Conservation (phyloP, 2,797 vertebrate genomes). For the Xiphorhynchus erythropygius region DNA sequence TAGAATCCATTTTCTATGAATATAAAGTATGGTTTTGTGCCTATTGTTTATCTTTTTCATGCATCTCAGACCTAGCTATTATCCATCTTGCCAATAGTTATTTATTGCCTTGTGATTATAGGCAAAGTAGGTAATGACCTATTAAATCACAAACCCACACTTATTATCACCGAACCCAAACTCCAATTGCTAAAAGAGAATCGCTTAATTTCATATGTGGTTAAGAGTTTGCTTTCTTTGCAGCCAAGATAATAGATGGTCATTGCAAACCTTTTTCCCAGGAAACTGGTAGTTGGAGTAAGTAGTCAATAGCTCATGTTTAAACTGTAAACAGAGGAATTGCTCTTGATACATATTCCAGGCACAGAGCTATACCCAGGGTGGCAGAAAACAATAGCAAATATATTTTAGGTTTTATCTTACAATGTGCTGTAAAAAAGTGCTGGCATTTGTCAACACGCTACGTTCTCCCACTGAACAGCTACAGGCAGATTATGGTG, state of each 20-base stretch:
- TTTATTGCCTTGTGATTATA: slow-evolving; percentile 52
- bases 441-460: background rate
- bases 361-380: background rate
- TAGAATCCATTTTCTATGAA: background rate
- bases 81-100: slow-evolving; percentile 65
- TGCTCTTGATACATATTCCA: slow-evolving; percentile 16
- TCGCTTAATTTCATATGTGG: background rate
- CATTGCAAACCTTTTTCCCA: slow-evolving; percentile 32
- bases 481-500: background rate
- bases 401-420: slow-evolving; percentile 11
- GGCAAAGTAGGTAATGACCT: slow-evolving; percentile 58
- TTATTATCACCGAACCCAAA: slow-evolving; percentile 44
- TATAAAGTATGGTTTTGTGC: background rate
- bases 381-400: slow-evolving; percentile 8
- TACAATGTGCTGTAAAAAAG: background rate
- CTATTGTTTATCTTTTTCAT: slow-evolving; percentile 61
- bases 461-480: background rate
- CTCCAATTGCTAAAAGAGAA: slow-evolving; percentile 28
- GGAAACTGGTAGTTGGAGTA: slow-evolving; percentile 30
- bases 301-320: slow-evolving; percentile 14
- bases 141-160: slow-evolving; percentile 59
- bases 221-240: slow-evolving; percentile 27
- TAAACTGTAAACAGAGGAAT: slow-evolving; percentile 26
- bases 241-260: slow-evolving; percentile 13
- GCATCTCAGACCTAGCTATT: slow-evolving; percentile 7